Conservation (phyloP, 2,113 vertebrate genomes). For the Semicossyphus pulcher region DNA sequence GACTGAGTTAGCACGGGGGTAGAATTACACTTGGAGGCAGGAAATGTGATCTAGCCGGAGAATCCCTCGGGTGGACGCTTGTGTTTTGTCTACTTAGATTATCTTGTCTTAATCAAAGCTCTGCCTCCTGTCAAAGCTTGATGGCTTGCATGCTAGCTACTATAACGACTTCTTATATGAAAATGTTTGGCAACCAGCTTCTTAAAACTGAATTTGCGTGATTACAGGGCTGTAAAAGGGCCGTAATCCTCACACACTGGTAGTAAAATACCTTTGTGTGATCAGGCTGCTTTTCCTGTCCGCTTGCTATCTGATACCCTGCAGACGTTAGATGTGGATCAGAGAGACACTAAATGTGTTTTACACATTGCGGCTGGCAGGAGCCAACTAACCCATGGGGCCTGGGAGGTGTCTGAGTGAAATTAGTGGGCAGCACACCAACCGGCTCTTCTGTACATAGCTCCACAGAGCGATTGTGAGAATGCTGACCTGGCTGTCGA, state of each 20-base stretch:
- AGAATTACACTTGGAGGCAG: constrained; percentile 78
- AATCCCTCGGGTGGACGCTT: constrained; percentile 52
- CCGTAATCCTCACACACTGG: constrained; percentile 16
- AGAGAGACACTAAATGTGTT: constrained; percentile 45
- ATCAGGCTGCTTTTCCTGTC: constrained; percentile 22
- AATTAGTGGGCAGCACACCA: constrained; percentile 15
- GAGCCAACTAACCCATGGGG: constrained; percentile 9
- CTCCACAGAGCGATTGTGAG: neutral
- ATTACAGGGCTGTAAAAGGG: constrained; percentile 13
- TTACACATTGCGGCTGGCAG: constrained; percentile 44
- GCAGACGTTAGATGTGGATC: constrained; percentile 33
- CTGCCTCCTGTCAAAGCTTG: constrained; percentile 20
- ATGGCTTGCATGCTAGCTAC: neutral
- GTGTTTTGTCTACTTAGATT: constrained; percentile 72
- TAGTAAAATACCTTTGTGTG: constrained; percentile 50
- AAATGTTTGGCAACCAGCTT: constrained; percentile 10
- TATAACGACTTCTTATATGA: constrained; percentile 10
- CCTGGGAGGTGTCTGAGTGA: neutral
- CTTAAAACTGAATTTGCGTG: constrained; percentile 11
- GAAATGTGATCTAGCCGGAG: constrained; percentile 72
- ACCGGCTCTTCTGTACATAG: constrained; percentile 11
- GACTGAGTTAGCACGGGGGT: constrained; percentile 74
- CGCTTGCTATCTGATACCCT: constrained; percentile 41
- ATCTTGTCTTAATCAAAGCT: constrained; percentile 67
- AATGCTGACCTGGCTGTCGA: constrained; percentile 96